phyloP scores from a whole-genome alignment of 2,797 vertebrate species.

The Cirrhinus mrigala region DNA sequence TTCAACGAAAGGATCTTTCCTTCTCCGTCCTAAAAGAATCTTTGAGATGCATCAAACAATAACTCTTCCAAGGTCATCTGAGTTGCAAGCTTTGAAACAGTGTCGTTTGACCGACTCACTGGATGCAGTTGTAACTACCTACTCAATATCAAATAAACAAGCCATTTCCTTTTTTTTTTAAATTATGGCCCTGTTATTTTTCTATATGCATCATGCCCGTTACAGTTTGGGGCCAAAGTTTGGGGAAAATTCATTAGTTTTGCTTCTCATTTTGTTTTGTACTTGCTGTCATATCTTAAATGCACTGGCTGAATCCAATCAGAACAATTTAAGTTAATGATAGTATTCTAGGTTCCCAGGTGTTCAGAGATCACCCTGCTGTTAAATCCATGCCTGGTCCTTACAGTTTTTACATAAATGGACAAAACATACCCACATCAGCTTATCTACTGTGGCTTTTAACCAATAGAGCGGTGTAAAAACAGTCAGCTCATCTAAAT shows the following conservation, averaged over 20 bases:
- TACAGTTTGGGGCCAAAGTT: not conserved
- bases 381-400: not conserved
- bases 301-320: not conserved
- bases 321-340: not conserved
- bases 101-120: not conserved
- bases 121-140: not conserved
- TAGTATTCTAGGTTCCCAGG: not conserved
- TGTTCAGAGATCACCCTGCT: not conserved
- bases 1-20: not conserved
- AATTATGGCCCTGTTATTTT: not conserved
- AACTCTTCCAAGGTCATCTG: not conserved
- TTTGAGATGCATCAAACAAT: not conserved
- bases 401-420: not conserved
- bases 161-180: not conserved
- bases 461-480: constrained; percentile 73
- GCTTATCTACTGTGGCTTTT: constrained; percentile 72
- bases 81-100: not conserved
- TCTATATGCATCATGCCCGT: not conserved
- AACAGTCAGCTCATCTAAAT: constrained; percentile 72
- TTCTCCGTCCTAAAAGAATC: not conserved
- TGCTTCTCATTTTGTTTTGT: not conserved
- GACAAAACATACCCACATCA: not conserved
- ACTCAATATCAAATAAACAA: not conserved
- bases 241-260: not conserved
- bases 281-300: no score